phyloP scores from a whole-genome alignment of 2,797 vertebrate genomes.

The Leptoclinus maculatus region DNA sequence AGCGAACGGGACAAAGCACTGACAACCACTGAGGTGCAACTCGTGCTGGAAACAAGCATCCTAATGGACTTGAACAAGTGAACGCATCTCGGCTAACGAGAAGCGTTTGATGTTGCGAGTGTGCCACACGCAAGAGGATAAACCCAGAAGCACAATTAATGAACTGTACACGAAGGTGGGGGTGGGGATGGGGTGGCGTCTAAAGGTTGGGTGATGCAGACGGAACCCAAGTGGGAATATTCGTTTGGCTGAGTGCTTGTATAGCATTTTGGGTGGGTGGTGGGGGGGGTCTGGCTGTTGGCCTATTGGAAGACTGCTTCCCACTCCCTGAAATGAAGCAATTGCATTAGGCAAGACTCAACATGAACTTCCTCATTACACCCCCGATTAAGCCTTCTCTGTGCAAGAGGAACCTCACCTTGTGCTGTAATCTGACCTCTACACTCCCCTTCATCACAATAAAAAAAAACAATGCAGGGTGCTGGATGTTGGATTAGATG shows the following conservation, averaged over 20 bases:
- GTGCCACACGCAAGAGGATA: slow-evolving; percentile 33
- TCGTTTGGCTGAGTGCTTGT: slow-evolving; percentile 61
- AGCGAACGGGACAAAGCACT: slow-evolving; percentile 7
- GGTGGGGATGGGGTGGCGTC: slow-evolving; percentile 6
- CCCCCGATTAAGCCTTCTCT: slow-evolving; percentile 11
- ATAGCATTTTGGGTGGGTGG: slow-evolving; percentile 32
- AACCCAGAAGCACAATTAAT: slow-evolving; percentile 45
- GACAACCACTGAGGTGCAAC: slow-evolving; percentile 39
- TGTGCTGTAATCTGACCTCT: slow-evolving; percentile 45
- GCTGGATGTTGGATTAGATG: slow-evolving; percentile 55
- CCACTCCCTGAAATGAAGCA: slow-evolving; percentile 73
- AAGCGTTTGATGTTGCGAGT: slow-evolving; percentile 9
- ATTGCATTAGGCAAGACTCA: slow-evolving; percentile 71
- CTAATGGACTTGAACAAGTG: slow-evolving; percentile 34
- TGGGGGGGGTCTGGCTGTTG: slow-evolving; percentile 51
- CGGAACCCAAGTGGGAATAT: slow-evolving; percentile 52
- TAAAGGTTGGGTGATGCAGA: slow-evolving; percentile 31
- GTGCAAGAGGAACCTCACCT: slow-evolving; percentile 20
- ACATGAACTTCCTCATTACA: slow-evolving; percentile 24
- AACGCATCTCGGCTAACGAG: slow-evolving; percentile 27
- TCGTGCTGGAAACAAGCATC: slow-evolving; percentile 39
- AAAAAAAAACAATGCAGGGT: slow-evolving; percentile 36
- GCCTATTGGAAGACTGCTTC: slow-evolving; percentile 81
- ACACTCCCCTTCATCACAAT: slow-evolving; percentile 32
- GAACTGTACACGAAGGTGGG: slow-evolving; percentile 9